Conservation (phyloP, 2,797 vertebrate species). For the Psittacula echo region DNA sequence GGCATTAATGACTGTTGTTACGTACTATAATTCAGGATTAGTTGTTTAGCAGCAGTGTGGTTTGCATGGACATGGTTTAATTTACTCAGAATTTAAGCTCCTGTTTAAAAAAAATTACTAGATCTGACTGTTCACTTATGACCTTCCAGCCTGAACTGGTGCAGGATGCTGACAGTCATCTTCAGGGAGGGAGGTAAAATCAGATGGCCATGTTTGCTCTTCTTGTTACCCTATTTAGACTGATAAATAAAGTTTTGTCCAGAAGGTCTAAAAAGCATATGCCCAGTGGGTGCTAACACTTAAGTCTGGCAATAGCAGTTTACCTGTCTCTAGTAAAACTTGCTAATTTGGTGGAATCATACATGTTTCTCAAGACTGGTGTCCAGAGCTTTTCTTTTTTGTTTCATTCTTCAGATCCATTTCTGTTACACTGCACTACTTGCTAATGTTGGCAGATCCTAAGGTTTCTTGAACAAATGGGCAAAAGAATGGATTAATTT, state of each 20-base stretch:
- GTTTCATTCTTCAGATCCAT: neutral
- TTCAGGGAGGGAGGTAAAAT: neutral
- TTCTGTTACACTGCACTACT: neutral
- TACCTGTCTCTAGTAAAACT: neutral
- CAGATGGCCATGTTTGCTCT: neutral
- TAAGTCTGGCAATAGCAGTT: neutral
- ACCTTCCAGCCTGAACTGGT: neutral
- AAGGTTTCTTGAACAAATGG: neutral
- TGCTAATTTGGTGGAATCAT: neutral
- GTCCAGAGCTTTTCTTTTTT: neutral
- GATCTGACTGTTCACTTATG: neutral
- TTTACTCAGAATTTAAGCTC: neutral
- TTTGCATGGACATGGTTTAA: neutral
- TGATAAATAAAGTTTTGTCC: neutral
- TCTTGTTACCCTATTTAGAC: neutral
- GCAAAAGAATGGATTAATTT: neutral
- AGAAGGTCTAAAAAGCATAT: neutral
- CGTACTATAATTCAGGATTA: neutral
- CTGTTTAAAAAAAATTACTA: neutral
- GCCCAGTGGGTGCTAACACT: neutral
- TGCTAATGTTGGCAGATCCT: neutral
- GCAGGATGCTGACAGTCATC: neutral
- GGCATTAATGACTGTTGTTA: neutral
- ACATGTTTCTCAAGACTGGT: neutral
- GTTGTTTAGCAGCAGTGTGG: neutral